Conservation (phyloP, 2,888 invertebrate species). For the Mystacides longicornis region DNA sequence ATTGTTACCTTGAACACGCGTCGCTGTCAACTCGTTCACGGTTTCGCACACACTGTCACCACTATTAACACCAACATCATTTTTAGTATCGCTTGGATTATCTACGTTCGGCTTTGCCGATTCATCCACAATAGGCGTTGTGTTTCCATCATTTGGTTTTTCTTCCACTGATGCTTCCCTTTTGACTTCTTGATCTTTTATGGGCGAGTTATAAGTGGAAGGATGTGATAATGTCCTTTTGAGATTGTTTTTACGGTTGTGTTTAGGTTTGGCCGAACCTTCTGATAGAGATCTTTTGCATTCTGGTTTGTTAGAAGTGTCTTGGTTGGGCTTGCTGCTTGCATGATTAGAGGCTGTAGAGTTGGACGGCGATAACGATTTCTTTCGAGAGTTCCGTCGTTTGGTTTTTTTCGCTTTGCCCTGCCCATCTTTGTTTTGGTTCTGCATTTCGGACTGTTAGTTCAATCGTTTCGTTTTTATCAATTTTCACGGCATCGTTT, state of each 20-base stretch:
- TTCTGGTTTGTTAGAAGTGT: slow-evolving; percentile 35
- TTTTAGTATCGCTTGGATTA: slow-evolving; percentile 13
- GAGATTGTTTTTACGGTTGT: slow-evolving; percentile 43
- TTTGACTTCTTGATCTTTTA: slow-evolving; percentile 37
- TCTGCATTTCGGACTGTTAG: slow-evolving; percentile 37
- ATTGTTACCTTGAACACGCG: slow-evolving; percentile 11
- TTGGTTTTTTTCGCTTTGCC: slow-evolving; percentile 41
- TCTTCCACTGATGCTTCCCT: slow-evolving; percentile 5
- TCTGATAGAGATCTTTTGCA: slow-evolving; percentile 42
- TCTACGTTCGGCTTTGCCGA: not conserved
- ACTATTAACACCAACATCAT: slow-evolving; percentile 1
- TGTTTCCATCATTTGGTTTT: not conserved
- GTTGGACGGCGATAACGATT: slow-evolving; percentile 40
- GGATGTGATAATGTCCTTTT: slow-evolving; percentile 47
- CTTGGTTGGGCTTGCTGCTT: slow-evolving; percentile 36
- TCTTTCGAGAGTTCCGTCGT: slow-evolving; percentile 46
- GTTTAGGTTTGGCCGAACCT: slow-evolving; percentile 44
- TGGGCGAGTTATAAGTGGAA: slow-evolving; percentile 33
- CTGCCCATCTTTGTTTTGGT: slow-evolving; percentile 40
- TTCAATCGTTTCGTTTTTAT: too few species aligned
- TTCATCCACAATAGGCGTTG: slow-evolving; percentile 3
- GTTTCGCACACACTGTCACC: slow-evolving; percentile 13
- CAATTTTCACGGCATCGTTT: not conserved
- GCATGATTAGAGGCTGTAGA: slow-evolving; percentile 17
- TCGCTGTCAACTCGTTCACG: slow-evolving; percentile 6